phyloP scores from a whole-genome alignment of 2,797 vertebrate genomes.

The Percopsis omiscomaycus region DNA sequence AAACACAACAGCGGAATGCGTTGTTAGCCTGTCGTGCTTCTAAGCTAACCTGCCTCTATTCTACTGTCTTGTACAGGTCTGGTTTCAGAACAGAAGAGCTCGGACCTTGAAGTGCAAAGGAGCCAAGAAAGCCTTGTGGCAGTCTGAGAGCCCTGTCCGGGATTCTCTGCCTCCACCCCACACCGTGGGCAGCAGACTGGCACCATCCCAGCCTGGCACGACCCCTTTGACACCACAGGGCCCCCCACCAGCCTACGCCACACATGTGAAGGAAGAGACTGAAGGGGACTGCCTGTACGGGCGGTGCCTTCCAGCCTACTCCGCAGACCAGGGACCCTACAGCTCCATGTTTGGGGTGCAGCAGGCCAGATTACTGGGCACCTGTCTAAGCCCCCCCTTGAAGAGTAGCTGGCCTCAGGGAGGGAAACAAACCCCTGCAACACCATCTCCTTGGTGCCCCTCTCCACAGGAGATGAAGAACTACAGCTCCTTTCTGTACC shows the following conservation, averaged over 20 bases:
- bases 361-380: slow-evolving; percentile 30
- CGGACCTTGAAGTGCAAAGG: slow-evolving; percentile 77
- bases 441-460: slow-evolving; percentile 48
- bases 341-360: slow-evolving; percentile 45
- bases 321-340: slow-evolving; percentile 47
- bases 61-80: slow-evolving; percentile 66
- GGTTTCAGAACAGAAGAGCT: slow-evolving; percentile 82
- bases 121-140: slow-evolving; percentile 68
- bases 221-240: slow-evolving; percentile 25
- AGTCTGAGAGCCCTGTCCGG: slow-evolving; percentile 43
- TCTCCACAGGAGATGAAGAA: slow-evolving; percentile 48
- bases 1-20: slow-evolving; percentile 25
- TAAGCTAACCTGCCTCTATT: slow-evolving; percentile 11
- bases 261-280: slow-evolving; percentile 65
- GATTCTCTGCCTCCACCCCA: slow-evolving; percentile 33
- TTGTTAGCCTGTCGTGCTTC: slow-evolving; percentile 20
- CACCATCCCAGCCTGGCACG: slow-evolving; percentile 3
- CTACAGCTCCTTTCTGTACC: slow-evolving; percentile 47
- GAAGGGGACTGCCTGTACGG: slow-evolving; percentile 55
- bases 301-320: slow-evolving; percentile 46
- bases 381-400: slow-evolving; percentile 28
- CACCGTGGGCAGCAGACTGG: slow-evolving; percentile 3
- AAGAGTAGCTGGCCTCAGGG: slow-evolving; percentile 55
- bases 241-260: slow-evolving; percentile 50
- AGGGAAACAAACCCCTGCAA: slow-evolving; percentile 34